Base-by-base conservation (phyloP, 2,888 invertebrate genomes). In the Pseudolycoriella hygida region DNA sequence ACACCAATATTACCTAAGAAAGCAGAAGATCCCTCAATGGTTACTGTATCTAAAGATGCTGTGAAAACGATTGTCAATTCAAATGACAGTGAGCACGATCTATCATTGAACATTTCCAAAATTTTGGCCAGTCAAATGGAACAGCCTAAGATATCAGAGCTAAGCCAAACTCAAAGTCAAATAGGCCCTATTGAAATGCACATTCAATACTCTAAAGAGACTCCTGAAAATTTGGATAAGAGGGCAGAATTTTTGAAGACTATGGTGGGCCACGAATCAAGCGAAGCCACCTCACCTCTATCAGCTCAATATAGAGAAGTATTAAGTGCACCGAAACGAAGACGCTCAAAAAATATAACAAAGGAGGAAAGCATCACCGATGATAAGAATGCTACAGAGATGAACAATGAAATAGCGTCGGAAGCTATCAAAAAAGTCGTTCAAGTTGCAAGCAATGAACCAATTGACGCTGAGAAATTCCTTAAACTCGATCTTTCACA, bases 211-310 rank as follows among this genome's bases (percentile, higher is more conserved):
- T 19, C 14, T 2, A 30, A 43, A 14, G 31, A 25, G 6, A 10
- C 34, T 14, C 18, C 15, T 10, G 30, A 30, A 2, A 47, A 43
- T 17, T 41, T 49, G n/a, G 47, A 49, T 40, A 43, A 41, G n/a
- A 47, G 47, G 40, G 43, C 45, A 11, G 40, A 49, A 47, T 47
- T 49, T 42, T 25, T 47, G 25, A 47, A 44, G 46, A 34, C 45
- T 18, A 45, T 45, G 45, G 14, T 45, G 6, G 45, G 44, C 8
- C 25, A 25, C n/a, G 40, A 31, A n/a, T 15, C 15, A 12, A 44
- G 38, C 3, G 18, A 44, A 19, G 46, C 44, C n/a, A n/a, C n/a
- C n/a, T n/a, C n/a, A n/a, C n/a, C n/a, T n/a, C n/a, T n/a, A n/a
- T n/a, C n/a, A n/a, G n/a, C n/a, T n/a, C n/a, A n/a, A n/a, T n/a